Conservation (phyloP, 2,888 invertebrate species). For the Empis stercorea region DNA sequence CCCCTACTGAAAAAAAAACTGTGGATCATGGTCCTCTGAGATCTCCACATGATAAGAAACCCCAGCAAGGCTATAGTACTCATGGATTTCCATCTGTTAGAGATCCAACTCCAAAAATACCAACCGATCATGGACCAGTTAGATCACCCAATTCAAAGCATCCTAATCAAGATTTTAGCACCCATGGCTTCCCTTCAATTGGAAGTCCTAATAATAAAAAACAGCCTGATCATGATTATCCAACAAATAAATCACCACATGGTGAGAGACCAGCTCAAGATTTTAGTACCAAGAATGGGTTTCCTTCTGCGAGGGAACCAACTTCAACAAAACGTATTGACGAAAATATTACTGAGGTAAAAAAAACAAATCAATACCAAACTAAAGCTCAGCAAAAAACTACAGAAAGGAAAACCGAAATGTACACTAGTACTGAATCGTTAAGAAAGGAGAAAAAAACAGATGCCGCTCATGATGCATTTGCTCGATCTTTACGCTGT, state of each 20-base stretch:
- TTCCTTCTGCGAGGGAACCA: neutral
- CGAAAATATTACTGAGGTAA: slow-evolving; percentile 13
- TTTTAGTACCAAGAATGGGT: neutral
- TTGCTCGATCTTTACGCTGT: slow-evolving; percentile 57
- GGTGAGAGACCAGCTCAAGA: neutral
- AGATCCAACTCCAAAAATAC: neutral
- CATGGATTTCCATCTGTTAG: slow-evolving; percentile 16
- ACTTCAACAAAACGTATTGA: slow-evolving; percentile 2
- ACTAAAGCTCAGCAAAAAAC: neutral
- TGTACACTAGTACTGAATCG: slow-evolving; percentile 18
- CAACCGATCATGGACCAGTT: neutral
- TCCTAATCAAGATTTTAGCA: slow-evolving; percentile 11
- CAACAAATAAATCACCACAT: slow-evolving; percentile 5
- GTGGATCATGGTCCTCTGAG: neutral
- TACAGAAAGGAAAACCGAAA: slow-evolving; percentile 17
- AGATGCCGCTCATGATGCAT: slow-evolving; percentile 62
- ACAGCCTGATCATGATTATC: slow-evolving; percentile 7
- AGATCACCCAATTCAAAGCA: neutral
- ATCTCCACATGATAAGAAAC: neutral
- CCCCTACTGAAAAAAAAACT: slow-evolving; percentile 2
- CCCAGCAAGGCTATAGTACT: neutral
- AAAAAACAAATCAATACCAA: slow-evolving; percentile 6
- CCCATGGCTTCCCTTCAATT: slow-evolving; percentile 17
- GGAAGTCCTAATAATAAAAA: slow-evolving; percentile 9
- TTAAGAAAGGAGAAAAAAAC: slow-evolving; percentile 23